Conservation (phyloP, 1,140 invertebrate species). For the Philopotamus ludificatus region DNA sequence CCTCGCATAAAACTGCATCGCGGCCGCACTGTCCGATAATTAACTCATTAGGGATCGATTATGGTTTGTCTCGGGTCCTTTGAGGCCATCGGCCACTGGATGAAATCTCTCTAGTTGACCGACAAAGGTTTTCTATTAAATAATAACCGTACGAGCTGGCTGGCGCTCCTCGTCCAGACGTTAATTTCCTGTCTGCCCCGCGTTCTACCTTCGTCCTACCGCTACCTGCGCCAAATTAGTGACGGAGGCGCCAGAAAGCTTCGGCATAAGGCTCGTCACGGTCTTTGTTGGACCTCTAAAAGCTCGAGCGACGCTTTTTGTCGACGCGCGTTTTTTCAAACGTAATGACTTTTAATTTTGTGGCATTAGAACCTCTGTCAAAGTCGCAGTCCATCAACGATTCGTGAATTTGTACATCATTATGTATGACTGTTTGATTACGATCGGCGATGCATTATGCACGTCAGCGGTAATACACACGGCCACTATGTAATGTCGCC, state of each 20-base stretch:
- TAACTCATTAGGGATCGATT: not conserved
- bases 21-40: too few relatives aligned
- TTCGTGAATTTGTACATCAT: not conserved
- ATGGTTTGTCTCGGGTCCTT: not conserved
- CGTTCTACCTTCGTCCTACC: not conserved
- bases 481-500: too few relatives aligned
- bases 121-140: constrained; percentile 33
- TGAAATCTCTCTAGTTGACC: constrained; percentile 6
- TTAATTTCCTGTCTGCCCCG: constrained; percentile 36
- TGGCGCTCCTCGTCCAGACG: constrained; percentile 29
- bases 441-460: too few relatives aligned
- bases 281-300: constrained; percentile 1
- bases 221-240: constrained; percentile 33
- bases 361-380: constrained; percentile 18
- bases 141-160: constrained; percentile 22
- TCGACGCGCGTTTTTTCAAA: not conserved
- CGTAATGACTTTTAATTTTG: constrained; percentile 31
- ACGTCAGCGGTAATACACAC: too few relatives aligned
- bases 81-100: not conserved
- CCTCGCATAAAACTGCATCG: too few relatives aligned
- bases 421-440: too few relatives aligned
- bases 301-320: constrained; percentile 12
- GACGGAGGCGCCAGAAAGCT: constrained; percentile 20
- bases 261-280: not conserved
- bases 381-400: constrained; percentile 3